Base-by-base conservation (phyloP, 2,797 vertebrate genomes). In the Iguana delicatissima region DNA sequence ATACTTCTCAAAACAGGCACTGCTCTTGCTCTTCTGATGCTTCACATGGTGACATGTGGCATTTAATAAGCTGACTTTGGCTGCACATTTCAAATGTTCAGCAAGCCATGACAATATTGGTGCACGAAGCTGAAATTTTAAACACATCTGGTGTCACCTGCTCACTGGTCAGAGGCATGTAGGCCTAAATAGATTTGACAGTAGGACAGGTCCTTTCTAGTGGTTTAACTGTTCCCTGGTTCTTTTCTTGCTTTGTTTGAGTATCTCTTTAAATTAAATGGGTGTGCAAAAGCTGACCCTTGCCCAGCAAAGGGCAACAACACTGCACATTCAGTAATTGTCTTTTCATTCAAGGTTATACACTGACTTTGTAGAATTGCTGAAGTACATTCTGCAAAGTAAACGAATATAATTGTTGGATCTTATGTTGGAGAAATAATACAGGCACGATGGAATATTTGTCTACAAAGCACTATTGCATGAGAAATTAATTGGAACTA, bases 41-140 rank as follows among this genome's bases (percentile, higher is more conserved):
- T 93, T 94, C n/a, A 85, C 6, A 67, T 93, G 92, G 5, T 91
- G 91, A 92, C 87, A 89, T 38, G 62, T 42, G 29, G 72, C 55
- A 94, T 86, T 94, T 94, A 95, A 93, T 93, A 96, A 93, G 81
- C 67, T 46, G 77, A 86, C 29, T 90, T 69, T 67, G 86, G 52
- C 80, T 93, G 42, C 92, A 92, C n/a, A 73, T 91, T 92, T 95
- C 80, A 94, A 93, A 93, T 80, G 69, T 79, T 52, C 74, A 96
- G 77, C 91, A 93, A 95, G 93, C 77, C 73, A 85, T 94, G 69
- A 91, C 83, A 91, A 7, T 24, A 89, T 81, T 83, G 92, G 93
- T 95, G 92, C 38, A 82, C 81, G 86, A 42, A 93, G 7, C 4
- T 92, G 84, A 93, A 95, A 89, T 93, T 91, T 93, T 89, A 92